These are phyloP conservation scores for Valencia hispanica DNA, from an alignment of 2,797 vertebrate species.

Conservation along the genomic window DNA sequence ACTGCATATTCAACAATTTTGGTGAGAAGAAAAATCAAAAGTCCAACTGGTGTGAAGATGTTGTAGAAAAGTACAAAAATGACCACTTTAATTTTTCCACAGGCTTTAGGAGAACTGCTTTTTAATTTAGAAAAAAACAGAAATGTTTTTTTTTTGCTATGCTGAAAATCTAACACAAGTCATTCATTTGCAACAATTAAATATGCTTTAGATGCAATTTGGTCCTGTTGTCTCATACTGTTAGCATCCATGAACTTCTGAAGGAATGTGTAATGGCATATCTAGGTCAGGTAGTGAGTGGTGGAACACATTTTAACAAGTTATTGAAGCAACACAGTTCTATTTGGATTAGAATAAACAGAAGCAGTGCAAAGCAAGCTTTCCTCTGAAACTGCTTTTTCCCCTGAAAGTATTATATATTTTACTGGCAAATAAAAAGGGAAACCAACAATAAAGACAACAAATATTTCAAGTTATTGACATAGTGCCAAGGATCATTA, in stretches of 20 bases:
- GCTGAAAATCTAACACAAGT: neutral
- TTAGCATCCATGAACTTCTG: constrained; percentile 41
- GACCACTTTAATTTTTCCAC: neutral
- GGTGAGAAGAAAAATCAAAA: neutral
- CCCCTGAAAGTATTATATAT: neutral
- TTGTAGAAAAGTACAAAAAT: neutral
- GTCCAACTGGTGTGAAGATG: neutral
- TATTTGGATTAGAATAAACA: constrained; percentile 3
- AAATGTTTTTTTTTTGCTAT: neutral
- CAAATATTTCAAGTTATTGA: neutral
- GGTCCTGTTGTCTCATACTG: neutral
- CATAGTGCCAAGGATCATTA: neutral
- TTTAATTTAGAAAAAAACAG: neutral
- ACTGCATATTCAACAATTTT: neutral
- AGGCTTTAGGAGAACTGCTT: neutral
- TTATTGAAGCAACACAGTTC: constrained; percentile 11
- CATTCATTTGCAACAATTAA: neutral
- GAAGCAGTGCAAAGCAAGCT: neutral
- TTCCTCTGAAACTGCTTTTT: neutral
- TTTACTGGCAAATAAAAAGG: neutral
- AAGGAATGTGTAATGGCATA: constrained; percentile 64
- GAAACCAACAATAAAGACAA: neutral
- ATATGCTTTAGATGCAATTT: neutral
- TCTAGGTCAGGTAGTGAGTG: constrained; percentile 57
- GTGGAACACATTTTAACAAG: neutral